Evolutionary conservation across 2,113 vertebrate species (phyloP).

Genomic region (Serilophus lunatus): DNA sequence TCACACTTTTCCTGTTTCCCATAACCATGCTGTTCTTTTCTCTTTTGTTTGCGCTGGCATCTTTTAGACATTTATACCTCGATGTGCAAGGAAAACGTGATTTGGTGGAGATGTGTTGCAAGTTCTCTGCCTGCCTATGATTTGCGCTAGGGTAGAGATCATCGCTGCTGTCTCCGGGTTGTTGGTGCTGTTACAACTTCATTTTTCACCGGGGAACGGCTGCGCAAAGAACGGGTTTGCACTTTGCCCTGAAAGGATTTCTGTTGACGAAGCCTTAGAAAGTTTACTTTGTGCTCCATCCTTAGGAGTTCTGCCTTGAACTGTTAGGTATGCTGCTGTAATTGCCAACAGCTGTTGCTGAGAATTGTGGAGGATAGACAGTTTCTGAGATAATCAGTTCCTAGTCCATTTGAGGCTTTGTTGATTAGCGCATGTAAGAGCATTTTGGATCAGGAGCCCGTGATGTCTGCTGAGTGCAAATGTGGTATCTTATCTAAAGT

Average conservation of each 20-base stretch:
- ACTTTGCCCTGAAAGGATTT: slow-evolving; percentile 17
- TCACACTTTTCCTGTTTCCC: neutral
- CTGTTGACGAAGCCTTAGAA: neutral
- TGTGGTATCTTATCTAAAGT: neutral
- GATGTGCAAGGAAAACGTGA: neutral
- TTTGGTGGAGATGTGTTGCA: neutral
- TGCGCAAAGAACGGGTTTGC: neutral
- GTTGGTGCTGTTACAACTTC: neutral
- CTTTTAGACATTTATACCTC: neutral
- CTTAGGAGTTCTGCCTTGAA: slow-evolving; percentile 41
- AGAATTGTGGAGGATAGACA: slow-evolving; percentile 30
- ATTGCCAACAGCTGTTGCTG: slow-evolving; percentile 60
- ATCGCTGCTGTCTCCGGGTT: neutral
- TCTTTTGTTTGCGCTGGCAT: neutral
- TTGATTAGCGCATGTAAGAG: slow-evolving; percentile 33
- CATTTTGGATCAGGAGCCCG: slow-evolving; percentile 37
- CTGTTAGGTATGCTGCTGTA: slow-evolving; percentile 46
- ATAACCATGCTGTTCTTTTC: neutral
- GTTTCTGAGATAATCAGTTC: slow-evolving; percentile 48
- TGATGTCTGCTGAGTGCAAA: slow-evolving; percentile 36
- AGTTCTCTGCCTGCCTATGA: neutral
- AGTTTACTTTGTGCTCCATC: slow-evolving; percentile 20
- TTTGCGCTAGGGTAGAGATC: neutral
- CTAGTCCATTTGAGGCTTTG: slow-evolving; percentile 52
- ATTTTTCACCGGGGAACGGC: neutral